These are phyloP conservation scores for Melipona quadrifasciata DNA, from an alignment of 1,140 invertebrate species.

Conservation along the genomic window DNA sequence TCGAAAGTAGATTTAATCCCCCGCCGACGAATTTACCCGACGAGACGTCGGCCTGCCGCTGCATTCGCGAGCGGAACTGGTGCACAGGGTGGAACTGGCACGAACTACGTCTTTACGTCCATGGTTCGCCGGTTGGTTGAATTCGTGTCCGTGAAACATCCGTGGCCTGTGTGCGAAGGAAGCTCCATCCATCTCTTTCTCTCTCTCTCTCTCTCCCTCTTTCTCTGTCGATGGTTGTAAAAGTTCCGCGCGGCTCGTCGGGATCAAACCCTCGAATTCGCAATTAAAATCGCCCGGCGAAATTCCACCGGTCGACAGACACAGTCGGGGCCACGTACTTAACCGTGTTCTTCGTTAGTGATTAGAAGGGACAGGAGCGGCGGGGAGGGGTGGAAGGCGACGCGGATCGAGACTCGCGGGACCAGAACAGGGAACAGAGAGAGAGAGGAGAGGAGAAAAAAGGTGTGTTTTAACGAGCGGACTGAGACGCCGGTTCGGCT, in stretches of 20 bases:
- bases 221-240: background rate
- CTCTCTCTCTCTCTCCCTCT: no score
- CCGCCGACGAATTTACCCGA: background rate
- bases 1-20: background rate
- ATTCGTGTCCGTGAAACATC: background rate
- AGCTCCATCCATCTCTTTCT: no score
- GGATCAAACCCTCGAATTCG: slow-evolving; percentile 7
- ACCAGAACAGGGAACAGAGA: no score
- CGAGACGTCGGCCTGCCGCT: no score
- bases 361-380: background rate
- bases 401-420: background rate
- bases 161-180: no score
- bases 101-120: background rate
- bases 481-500: slow-evolving; percentile 4
- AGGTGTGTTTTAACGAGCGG: slow-evolving; percentile 27
- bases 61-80: background rate
- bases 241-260: background rate
- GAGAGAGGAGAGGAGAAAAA: no score
- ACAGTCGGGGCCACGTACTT: background rate
- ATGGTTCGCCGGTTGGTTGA: background rate
- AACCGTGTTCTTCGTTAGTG: slow-evolving; percentile 17
- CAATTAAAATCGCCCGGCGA: slow-evolving; percentile 42
- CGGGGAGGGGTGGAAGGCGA: background rate
- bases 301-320: background rate
- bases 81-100: background rate